Base-by-base conservation (phyloP, 2,888 invertebrate species). In the Lepetodrilus schrolli region DNA sequence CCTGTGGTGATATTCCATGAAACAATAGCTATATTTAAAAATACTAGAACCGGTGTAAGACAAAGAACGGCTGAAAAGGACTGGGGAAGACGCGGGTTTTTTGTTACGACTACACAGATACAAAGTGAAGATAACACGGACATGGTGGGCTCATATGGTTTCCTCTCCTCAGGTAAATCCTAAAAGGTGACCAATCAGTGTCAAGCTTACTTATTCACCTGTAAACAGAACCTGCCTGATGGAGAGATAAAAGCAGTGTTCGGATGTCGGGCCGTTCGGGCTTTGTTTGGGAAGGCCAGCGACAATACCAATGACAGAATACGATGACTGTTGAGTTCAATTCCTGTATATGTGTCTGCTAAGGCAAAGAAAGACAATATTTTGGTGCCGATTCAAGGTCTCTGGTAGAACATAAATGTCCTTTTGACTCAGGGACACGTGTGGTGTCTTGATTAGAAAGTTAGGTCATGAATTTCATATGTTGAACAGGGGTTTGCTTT, bases 191-290 rank as follows among this genome's bases (percentile, higher is more conserved):
- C 58, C 58, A 58, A 58, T 58, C 58, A 58, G 58, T 17, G 21
- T 23, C 34, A 58, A 30, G 26, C 34, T 30, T 30, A 58, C 58
- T 21, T 10, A 17, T 58, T 58, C 58, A 58, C 58, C 58, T 58
- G 58, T 58, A 58, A 58, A 58, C 26, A 58, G 58, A 58, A 58
- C 23, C 58, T 26, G 13, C 10, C n/a, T 30, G 58, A 58, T 58
- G 3, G 20, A 10, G 26, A 58, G 58, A 58, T 58, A 58, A 58
- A 58, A 26, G 17, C 17, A 26, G 34, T 58, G 34, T 17, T 17
- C 26, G 2, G 7, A 8, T 34, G 34, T 10, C 21, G 30, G 34
- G 30, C 58, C 34, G n/a, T n/a, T n/a, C 5, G n/a, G 30, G 34
- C 17, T 17, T 50, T 58, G 26, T 10, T 30, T 58, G 7, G n/a